These are phyloP conservation scores for Acronicta alni DNA, from an alignment of 2,888 invertebrate species.

Conservation along the genomic window DNA sequence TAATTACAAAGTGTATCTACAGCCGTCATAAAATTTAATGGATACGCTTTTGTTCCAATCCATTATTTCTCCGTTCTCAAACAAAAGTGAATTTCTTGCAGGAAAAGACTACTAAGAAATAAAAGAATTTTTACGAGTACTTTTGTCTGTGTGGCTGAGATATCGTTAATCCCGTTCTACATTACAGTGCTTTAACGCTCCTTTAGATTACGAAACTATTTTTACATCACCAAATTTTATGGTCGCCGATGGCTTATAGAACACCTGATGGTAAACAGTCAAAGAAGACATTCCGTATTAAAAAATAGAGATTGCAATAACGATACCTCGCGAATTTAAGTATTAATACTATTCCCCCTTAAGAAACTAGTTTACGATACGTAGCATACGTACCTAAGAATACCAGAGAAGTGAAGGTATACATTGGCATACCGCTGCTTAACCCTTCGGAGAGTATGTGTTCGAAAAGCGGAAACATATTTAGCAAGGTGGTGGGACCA, in stretches of 20 bases:
- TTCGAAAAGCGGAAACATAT: no score
- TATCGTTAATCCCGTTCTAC: constrained; percentile 73
- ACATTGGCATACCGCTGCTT: no score
- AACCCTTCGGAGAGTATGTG: no score
- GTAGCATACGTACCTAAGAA: no score
- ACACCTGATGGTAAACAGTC: constrained; percentile 32
- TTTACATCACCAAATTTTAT: constrained; percentile 62
- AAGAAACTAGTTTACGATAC: no score
- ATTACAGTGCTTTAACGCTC: constrained; percentile 68
- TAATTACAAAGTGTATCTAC: constrained; percentile 15
- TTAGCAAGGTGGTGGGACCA: no score
- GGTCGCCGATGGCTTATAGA: constrained; percentile 30
- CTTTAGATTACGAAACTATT: constrained; percentile 68
- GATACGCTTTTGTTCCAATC: constrained; percentile 47
- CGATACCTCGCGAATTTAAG: no score
- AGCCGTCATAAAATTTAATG: constrained; percentile 37
- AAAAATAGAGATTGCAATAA: background rate
- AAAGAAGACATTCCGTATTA: constrained; percentile 14
- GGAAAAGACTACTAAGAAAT: constrained; percentile 62
- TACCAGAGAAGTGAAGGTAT: no score
- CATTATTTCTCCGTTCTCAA: constrained; percentile 55
- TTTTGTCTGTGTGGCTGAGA: constrained; percentile 70
- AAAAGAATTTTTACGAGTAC: constrained; percentile 70
- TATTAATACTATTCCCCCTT: no score
- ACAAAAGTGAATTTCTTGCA: constrained; percentile 68